Evolutionary conservation across 2,888 invertebrate genomes (phyloP).

Genomic region (Pedicia rivosa): DNA sequence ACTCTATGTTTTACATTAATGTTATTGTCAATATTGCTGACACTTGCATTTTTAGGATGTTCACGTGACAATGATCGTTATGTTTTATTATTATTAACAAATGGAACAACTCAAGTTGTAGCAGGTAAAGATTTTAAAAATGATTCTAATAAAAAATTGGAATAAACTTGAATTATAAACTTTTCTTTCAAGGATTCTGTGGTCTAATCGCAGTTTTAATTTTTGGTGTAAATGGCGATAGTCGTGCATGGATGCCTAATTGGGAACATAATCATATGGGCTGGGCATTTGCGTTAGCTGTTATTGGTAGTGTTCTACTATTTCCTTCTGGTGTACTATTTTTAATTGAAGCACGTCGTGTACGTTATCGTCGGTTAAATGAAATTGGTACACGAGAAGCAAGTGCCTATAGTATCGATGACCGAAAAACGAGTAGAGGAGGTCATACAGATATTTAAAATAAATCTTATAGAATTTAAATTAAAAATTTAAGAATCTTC

Average conservation of each 20-base stretch:
- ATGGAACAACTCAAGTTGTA: slow-evolving; percentile 54
- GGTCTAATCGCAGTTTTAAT: slow-evolving; percentile 72
- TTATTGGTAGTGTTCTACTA: slow-evolving; percentile 57
- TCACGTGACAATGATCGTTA: slow-evolving; percentile 63
- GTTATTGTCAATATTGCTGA: slow-evolving; percentile 56
- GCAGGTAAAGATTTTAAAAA: too few relatives aligned
- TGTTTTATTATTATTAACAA: slow-evolving; percentile 52
- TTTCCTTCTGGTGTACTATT: slow-evolving; percentile 66
- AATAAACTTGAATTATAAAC: slow-evolving; percentile 5
- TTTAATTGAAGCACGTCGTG: slow-evolving; percentile 66
- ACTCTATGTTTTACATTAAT: slow-evolving; percentile 74
- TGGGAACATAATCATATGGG: slow-evolving; percentile 91
- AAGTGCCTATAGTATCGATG: slow-evolving; percentile 48
- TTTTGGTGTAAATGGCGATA: slow-evolving; percentile 82
- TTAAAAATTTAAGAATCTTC: too few relatives aligned
- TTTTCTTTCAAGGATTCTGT: slow-evolving; percentile 43
- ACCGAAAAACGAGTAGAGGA: slow-evolving; percentile 40
- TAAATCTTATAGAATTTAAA: too few relatives aligned
- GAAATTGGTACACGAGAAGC: slow-evolving; percentile 50
- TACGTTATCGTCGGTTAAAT: slow-evolving; percentile 54
- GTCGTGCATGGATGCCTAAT: slow-evolving; percentile 89
- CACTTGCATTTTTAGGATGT: slow-evolving; percentile 54
- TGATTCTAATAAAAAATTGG: slow-evolving; percentile 4
- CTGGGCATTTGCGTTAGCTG: slow-evolving; percentile 84
- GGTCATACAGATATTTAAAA: slow-evolving; percentile 58